Evolutionary conservation across 2,113 vertebrate species (phyloP).

Genomic region (Cinclus cinclus): DNA sequence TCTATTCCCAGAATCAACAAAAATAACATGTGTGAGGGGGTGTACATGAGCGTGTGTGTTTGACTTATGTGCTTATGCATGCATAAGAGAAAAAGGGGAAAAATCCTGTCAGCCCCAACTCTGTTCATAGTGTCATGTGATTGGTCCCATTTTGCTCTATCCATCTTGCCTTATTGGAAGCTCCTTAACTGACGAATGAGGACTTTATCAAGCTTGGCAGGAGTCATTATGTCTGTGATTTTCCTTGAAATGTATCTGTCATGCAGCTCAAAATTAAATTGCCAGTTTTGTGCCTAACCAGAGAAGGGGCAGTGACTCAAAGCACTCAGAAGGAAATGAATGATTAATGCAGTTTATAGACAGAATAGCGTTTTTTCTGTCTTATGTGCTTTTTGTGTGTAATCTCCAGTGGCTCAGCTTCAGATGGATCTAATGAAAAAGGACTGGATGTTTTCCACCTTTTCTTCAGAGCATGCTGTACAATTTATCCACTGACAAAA

Average conservation of each 20-base stretch:
- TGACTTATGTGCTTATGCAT: neutral
- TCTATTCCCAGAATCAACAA: neutral
- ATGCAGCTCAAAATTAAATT: slow-evolving; percentile 81
- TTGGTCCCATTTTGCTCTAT: slow-evolving; percentile 76
- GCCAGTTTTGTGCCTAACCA: slow-evolving; percentile 73
- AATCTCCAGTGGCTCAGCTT: slow-evolving; percentile 81
- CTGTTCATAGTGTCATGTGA: slow-evolving; percentile 37
- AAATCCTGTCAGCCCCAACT: neutral
- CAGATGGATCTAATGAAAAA: slow-evolving; percentile 87
- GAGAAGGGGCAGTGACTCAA: slow-evolving; percentile 76
- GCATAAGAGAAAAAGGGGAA: neutral
- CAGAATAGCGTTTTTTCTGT: slow-evolving; percentile 71
- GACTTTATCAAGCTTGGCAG: slow-evolving; percentile 87
- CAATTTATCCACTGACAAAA: slow-evolving; percentile 92
- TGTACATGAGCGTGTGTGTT: rapidly evolving
- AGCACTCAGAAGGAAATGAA: slow-evolving; percentile 77
- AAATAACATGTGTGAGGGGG: neutral
- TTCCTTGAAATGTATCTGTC: slow-evolving; percentile 87
- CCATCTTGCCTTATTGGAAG: slow-evolving; percentile 78
- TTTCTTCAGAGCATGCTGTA: slow-evolving; percentile 76
- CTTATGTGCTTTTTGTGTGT: slow-evolving; percentile 77
- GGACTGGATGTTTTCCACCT: slow-evolving; percentile 80
- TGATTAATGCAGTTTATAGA: slow-evolving; percentile 89
- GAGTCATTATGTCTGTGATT: slow-evolving; percentile 86
- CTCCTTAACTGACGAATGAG: slow-evolving; percentile 90